Evolutionary conservation across 1,140 invertebrate species (phyloP).

Genomic region (Ptiloglossa arizonensis): DNA sequence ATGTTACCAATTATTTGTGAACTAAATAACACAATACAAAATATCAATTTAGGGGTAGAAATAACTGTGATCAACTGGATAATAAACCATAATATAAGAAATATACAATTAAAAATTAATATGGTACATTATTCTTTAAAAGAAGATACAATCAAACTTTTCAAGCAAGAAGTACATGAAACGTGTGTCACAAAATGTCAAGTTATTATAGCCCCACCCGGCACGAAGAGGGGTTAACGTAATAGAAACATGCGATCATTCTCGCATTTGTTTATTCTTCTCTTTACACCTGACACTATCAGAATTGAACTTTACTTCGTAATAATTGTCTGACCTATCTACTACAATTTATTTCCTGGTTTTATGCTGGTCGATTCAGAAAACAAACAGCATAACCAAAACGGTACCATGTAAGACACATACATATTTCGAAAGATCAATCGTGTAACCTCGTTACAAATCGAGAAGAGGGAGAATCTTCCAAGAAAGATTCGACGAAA

Average conservation of each 20-base stretch:
- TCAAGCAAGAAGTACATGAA: not conserved
- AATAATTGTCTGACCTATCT: not conserved
- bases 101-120: not conserved
- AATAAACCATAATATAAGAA: not conserved
- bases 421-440: not conserved
- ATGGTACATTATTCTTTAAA: too few species aligned
- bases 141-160: not conserved
- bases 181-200: not conserved
- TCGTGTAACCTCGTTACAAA: not conserved
- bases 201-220: conserved; percentile 1
- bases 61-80: not conserved
- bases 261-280: not conserved
- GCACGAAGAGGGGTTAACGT: not conserved
- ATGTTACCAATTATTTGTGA: too few species aligned
- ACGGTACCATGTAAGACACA: not conserved
- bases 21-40: too few species aligned
- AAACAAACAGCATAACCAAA: not conserved
- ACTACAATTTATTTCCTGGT: not conserved
- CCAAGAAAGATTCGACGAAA: not conserved
- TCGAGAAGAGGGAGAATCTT: not conserved
- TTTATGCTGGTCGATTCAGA: not conserved
- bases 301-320: not conserved
- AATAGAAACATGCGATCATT: not conserved
- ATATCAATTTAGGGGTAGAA: too few species aligned
- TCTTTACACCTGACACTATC: not conserved